A percentile compares a stretch with the other conserved stretches of the same genome.
phyloP scores from a whole-genome alignment of 37 sponge, comb jelly and placozoan species.

The Agelas oroides region DNA sequence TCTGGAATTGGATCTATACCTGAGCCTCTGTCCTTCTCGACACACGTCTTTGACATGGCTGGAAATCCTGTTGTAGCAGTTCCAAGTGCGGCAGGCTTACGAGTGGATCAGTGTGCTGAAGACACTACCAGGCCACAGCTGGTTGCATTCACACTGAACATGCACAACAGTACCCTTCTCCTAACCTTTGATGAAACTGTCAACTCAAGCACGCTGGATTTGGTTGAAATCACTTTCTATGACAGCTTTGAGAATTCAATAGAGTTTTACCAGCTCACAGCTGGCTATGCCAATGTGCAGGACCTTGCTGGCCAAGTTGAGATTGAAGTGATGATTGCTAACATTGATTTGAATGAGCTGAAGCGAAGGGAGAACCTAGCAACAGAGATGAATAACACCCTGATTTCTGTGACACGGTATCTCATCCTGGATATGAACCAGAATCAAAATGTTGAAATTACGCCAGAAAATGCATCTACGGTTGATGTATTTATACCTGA shows the following conservation, averaged over 20 bases:
- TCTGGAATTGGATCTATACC: background rate
- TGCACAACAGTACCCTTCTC: constrained; percentile 67
- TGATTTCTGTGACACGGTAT: constrained; percentile 49
- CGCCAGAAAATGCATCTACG: constrained; percentile 17
- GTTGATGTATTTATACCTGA: constrained; percentile 64
- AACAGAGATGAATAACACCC: constrained; percentile 49
- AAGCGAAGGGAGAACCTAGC: constrained; percentile 77
- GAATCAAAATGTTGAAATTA: constrained; percentile 68
- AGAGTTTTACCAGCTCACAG: constrained; percentile 53
- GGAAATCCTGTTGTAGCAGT: constrained; percentile 61
- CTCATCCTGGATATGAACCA: constrained; percentile 86
- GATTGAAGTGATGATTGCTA: constrained; percentile 65
- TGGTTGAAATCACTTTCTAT: constrained; percentile 64
- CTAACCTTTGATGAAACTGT: constrained; percentile 94
- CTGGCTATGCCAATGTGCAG: constrained; percentile 45
- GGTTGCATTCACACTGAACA: constrained; percentile 74
- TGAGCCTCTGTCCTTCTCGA: background rate
- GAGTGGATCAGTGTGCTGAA: constrained; percentile 43
- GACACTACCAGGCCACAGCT: constrained; percentile 79
- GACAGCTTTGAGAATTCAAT: background rate
- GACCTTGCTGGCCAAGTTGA: constrained; percentile 63
- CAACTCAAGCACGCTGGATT: constrained; percentile 61
- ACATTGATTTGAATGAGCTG: constrained; percentile 87
- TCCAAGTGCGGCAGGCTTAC: constrained; percentile 21
- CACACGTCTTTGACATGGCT: constrained; percentile 81